Evolutionary conservation across 2,888 invertebrate species (phyloP), one percentile per base, ranked within the genome.

Genomic region (Acrobasis consociella): DNA sequence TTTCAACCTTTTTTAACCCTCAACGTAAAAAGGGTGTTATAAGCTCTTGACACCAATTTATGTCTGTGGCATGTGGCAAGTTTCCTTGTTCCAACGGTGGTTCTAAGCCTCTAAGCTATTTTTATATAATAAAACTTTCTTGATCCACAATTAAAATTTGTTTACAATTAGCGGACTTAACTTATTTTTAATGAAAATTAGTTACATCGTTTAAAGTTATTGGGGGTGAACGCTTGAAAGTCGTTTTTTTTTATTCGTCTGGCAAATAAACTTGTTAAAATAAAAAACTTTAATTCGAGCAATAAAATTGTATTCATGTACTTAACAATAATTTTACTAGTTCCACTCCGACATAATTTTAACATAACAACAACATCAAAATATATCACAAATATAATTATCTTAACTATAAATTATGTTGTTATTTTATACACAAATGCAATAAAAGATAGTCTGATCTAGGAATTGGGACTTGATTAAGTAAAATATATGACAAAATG

Each of bases 261-360:
- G 2, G 1, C 22, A 22, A 22, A n/a, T n/a, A 22, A 22, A 2
- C 22, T 22, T 22, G 22, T 22, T 49, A 9, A 58, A 74, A 74
- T 65, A 65, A 74, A 70, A 68, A 52, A 51, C 64, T 16, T 59
- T 59, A 38, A 60, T 70, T 79, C 77, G 88, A 88, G 87, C 87
- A 85, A 82, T 81, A 81, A 67, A 84, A 80, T 79, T 87, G 77
- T 84, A 84, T 83, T 83, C 70, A 69, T 74, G 70, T 53, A 22
- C 22, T 22, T 22, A 65, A 64, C 64, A 66, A 63, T 63, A 50
- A 61, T 59, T 53, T 60, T 62, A 64, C 50, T 58, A 66, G 37
- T 38, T 55, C 46, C 52, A 55, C 58, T 58, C 58, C 37, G 50
- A 51, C 56, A 42, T 46, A 16, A 51, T 46, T 49, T n/a, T 50